Evolutionary conservation across 2,113 vertebrate genomes (phyloP), one percentile per base, ranked within the genome.

Genomic region (Sinocyclocheilus rhinocerous): DNA sequence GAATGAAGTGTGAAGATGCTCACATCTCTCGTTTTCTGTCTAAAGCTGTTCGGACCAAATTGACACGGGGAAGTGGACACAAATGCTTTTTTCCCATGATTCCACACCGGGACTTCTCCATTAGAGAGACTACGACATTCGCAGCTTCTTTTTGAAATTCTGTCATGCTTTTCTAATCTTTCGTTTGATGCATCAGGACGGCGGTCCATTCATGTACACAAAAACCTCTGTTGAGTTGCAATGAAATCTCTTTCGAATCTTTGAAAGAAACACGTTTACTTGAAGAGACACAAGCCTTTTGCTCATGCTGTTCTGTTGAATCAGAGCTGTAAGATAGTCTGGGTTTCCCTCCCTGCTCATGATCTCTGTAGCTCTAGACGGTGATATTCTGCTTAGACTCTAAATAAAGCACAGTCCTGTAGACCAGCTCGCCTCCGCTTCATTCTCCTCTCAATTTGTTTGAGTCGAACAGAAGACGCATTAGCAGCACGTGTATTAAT

Each of bases 351-450:
- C 94, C 93, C 84, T 94, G 93, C 93, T 95, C 93, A 93, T 94
- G 91, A 95, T 95, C 94, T 94, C 93, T 95, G 95, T 96, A 96
- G 95, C 94, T 95, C 94, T 95, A 95, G 94, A 95, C 93, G 93
- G 94, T 95, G 95, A 95, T 95, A 95, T 94, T 95, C 95, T 95
- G 94, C 95, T 95, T 96, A 95, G 94, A 94, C 92, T 95, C 94
- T 95, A 84, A 96, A 96, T 96, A 96, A 96, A 96, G 95, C 95
- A 95, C 95, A 95, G 94, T 95, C 94, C 94, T 95, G 93, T 95
- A 96, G 93, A 95, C 94, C 89, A 93, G 84, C 81, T 88, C 86
- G 88, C 73, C 88, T 90, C 87, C 61, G 92, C 91, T 88, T 93
- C 89, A 69, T 91, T 90, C 42, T 45, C 42, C 42, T 42, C 42